phyloP scores from a whole-genome alignment of 2,888 invertebrate genomes.

The Himalopsyche japonica region DNA sequence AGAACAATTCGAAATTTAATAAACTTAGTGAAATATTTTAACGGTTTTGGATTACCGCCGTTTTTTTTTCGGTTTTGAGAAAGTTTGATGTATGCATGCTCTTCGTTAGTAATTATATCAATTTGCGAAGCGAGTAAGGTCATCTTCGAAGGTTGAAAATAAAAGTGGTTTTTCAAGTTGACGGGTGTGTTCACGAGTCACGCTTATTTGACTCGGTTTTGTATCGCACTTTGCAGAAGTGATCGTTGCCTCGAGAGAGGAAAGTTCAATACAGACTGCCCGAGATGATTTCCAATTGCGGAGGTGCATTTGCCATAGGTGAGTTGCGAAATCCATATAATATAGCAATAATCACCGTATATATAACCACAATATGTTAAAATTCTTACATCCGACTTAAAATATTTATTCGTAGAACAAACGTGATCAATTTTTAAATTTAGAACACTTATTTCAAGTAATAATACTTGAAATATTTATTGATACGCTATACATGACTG shows the following conservation, averaged over 20 bases:
- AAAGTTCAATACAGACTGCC: background rate
- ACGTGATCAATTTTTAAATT: too few species aligned
- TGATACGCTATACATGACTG: too few species aligned
- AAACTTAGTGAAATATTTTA: background rate
- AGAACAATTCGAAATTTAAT: background rate
- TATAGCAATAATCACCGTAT: background rate
- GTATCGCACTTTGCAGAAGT: background rate
- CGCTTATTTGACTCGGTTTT: background rate
- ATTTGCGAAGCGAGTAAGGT: background rate
- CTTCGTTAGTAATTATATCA: background rate
- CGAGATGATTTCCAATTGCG: background rate
- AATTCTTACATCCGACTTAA: too few species aligned
- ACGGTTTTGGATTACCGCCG: too few species aligned
- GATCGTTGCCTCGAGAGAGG: background rate
- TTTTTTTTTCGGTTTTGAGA: background rate
- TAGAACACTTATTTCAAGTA: too few species aligned
- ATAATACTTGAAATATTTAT: too few species aligned
- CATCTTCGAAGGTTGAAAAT: background rate
- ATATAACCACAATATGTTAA: too few species aligned
- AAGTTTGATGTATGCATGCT: background rate
- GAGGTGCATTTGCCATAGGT: conserved; percentile 1
- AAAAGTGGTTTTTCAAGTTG: background rate
- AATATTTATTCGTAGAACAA: too few species aligned
- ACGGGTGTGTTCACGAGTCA: background rate
- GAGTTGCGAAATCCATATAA: background rate